Evolutionary conservation across 30 jellyfish, hydroid and myxozoan species (phyloP).

Genomic region (Cassiopea xamachana): DNA sequence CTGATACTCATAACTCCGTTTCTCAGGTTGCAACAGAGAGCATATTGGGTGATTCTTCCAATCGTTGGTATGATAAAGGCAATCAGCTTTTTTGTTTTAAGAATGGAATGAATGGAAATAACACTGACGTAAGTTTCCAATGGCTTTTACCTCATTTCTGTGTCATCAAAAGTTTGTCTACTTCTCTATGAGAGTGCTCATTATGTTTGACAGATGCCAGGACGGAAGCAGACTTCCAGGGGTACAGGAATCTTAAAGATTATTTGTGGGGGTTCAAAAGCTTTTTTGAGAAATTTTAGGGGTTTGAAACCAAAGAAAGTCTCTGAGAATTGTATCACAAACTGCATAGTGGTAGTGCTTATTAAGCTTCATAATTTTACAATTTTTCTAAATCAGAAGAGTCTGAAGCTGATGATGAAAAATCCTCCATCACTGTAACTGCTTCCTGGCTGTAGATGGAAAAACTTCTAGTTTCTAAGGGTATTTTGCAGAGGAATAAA

Average conservation of each 20-base stretch:
- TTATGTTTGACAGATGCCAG: neutral
- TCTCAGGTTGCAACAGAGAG: constrained; percentile 53
- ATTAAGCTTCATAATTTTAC: too few species aligned
- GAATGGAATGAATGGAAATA: constrained; percentile 75
- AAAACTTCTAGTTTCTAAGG: too few species aligned
- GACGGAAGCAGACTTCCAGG: neutral
- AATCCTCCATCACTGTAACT: too few species aligned
- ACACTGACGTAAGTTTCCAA: constrained; percentile 69
- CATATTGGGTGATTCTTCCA: constrained; percentile 73
- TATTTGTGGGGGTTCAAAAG: too few species aligned
- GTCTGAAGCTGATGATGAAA: too few species aligned
- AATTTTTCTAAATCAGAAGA: too few species aligned
- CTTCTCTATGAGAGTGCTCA: neutral
- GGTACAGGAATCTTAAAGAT: too few species aligned
- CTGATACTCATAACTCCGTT: neutral
- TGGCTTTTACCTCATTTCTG: neutral
- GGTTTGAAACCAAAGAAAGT: neutral
- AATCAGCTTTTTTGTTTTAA: constrained; percentile 19
- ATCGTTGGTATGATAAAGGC: constrained; percentile 95
- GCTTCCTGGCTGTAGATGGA: too few species aligned
- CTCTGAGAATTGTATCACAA: neutral
- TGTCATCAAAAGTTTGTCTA: too few species aligned
- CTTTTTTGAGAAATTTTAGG: too few species aligned
- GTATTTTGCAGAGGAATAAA: too few species aligned
- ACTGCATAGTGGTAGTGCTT: too few species aligned